Conservation (phyloP, 1,140 invertebrate genomes). For the Nasonia longicornis region DNA sequence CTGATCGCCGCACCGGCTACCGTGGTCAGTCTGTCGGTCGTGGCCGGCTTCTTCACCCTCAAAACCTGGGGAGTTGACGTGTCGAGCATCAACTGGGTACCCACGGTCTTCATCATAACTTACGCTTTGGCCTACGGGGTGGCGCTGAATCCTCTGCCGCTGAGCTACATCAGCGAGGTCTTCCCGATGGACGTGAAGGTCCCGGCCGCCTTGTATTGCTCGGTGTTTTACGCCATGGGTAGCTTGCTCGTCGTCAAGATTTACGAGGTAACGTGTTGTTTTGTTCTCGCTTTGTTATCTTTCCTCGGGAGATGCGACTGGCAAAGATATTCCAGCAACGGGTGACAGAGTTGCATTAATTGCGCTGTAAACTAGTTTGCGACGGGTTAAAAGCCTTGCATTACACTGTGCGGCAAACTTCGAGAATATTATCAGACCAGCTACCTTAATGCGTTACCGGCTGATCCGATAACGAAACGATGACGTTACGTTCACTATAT, state of each 20-base stretch:
- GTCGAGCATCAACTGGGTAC: constrained; percentile 60
- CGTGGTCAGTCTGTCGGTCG: constrained; percentile 72
- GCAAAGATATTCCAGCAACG: background rate
- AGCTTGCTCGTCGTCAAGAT: constrained; percentile 61
- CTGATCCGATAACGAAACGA: background rate
- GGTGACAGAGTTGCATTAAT: background rate
- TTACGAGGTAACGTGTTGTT: constrained; percentile 62
- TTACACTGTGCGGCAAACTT: background rate
- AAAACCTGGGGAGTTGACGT: constrained; percentile 67
- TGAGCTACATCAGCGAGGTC: constrained; percentile 66
- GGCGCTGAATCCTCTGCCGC: constrained; percentile 65
- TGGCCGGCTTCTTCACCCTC: constrained; percentile 78
- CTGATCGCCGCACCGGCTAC: constrained; percentile 77
- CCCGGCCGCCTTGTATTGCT: constrained; percentile 62
- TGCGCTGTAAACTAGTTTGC: background rate
- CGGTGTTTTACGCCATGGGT: constrained; percentile 62
- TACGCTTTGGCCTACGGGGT: constrained; percentile 63
- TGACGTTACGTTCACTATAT: no score
- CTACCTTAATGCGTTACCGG: background rate
- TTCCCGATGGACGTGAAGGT: constrained; percentile 67
- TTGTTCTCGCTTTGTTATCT: background rate
- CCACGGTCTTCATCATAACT: constrained; percentile 58
- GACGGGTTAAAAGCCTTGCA: background rate
- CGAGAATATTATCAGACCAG: background rate
- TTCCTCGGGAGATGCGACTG: background rate